Percentiles rank a stretch among this genome's conserved stretches.
These are phyloP conservation scores for Tiaroga cobitis DNA, from an alignment of 2,797 vertebrate genomes.

Conservation along the genomic window DNA sequence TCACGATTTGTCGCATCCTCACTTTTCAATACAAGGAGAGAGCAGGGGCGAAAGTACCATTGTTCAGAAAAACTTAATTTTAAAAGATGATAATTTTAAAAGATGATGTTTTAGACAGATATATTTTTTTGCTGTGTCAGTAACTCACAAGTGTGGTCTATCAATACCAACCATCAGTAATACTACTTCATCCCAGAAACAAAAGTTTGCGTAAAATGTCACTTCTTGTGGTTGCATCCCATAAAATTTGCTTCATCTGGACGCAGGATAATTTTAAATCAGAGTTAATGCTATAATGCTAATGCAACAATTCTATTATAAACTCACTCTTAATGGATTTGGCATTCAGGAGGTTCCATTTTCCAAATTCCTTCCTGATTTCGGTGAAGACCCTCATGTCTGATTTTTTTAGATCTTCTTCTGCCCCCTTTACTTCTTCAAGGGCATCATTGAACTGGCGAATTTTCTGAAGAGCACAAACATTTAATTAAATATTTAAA, in stretches of 20 bases:
- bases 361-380: slow-evolving; percentile 49
- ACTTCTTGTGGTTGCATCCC: no score
- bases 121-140: no score
- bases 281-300: not conserved
- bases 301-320: not conserved
- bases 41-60: no score
- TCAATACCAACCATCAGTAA: not conserved
- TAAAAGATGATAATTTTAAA: no score
- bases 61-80: no score
- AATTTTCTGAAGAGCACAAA: slow-evolving; percentile 55
- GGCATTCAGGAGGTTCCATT: slow-evolving; percentile 53
- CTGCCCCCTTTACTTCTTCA: slow-evolving; percentile 43
- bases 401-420: slow-evolving; percentile 50
- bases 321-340: slow-evolving; percentile 42
- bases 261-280: not conserved
- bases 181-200: not conserved
- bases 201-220: not conserved
- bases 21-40: no score
- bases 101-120: no score
- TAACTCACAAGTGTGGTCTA: no score
- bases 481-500: not conserved
- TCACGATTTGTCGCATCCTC: no score
- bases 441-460: slow-evolving; percentile 42
- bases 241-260: no score
- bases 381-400: slow-evolving; percentile 43